Evolutionary conservation across 2,113 vertebrate genomes (phyloP).

Genomic region (Ciconia boyciana): DNA sequence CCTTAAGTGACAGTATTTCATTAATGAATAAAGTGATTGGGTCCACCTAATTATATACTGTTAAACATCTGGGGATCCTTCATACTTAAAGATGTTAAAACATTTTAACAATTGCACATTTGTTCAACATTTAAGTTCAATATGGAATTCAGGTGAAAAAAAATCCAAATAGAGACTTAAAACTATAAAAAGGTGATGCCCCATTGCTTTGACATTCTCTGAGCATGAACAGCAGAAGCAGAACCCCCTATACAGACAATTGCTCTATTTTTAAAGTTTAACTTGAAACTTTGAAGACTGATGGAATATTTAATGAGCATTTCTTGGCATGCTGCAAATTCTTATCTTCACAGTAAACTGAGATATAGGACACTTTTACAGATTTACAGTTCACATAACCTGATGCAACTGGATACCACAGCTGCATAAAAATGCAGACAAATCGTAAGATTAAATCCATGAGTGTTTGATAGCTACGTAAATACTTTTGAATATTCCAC

Average conservation of each 20-base stretch:
- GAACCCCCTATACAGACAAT: neutral
- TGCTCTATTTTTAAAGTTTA: slow-evolving; percentile 58
- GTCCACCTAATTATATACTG: neutral
- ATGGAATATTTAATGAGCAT: slow-evolving; percentile 59
- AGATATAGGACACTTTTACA: neutral
- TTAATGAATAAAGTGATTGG: neutral
- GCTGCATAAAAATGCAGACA: neutral
- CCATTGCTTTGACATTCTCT: neutral
- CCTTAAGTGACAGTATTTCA: neutral
- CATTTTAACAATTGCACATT: neutral
- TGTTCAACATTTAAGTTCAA: neutral
- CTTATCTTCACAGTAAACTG: neutral
- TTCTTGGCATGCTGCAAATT: slow-evolving; percentile 45
- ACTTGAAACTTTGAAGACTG: slow-evolving; percentile 51
- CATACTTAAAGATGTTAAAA: neutral
- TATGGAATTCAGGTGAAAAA: neutral
- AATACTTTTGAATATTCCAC: neutral
- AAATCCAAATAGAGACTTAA: neutral
- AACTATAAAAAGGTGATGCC: neutral
- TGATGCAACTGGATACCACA: neutral
- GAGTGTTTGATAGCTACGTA: neutral
- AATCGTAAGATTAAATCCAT: neutral
- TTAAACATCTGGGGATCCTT: neutral
- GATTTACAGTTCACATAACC: neutral
- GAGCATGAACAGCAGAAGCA: neutral